Evolutionary conservation across 1,140 invertebrate species (phyloP), one percentile per base, ranked within the genome.

Genomic region (Heliconius melpomene): DNA sequence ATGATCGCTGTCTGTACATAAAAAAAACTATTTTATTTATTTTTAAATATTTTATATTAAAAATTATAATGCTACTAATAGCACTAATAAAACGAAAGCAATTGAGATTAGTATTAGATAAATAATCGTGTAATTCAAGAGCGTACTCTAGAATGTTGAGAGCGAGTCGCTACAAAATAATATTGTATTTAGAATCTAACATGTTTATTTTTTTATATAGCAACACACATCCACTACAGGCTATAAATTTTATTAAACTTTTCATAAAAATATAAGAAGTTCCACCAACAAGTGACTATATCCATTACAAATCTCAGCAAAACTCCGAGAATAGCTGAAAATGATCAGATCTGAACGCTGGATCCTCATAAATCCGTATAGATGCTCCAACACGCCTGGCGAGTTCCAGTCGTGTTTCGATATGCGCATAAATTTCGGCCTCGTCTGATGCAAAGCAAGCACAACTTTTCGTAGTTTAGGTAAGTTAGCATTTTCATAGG

Each of bases 401-500:
- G 26, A 66, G 9, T 66, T 23, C 60, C n/a, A 88, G 87, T 85
- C 83, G 79, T 80, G 82, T 79, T 84, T 81, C 82, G 79, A 83
- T 89, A 90, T 90, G 88, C 84, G 86, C 89, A 90, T 90, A 89
- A 86, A 90, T 90, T 87, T 86, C 71, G 72, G 71, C 57, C 79
- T 74, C 80, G 84, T 70, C 76, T 74, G 81, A 50, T 46, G 50
- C 60, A 46, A 75, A n/a, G 50, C 60, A 46, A 79, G 71, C 46
- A 20, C 40, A 79, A 83, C 79, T 81, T 79, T 81, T 83, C 77
- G 29, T 74, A 46, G 50, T 50, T 78, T 74, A 75, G 74, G 29
- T 74, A 46, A 66, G 52, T 76, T 74, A 75, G 38, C 54, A 74
- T 79, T 79, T 74, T 75, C 54, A 79, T 73, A 72, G 72, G 50